Evolutionary conservation across 1,140 invertebrate species (phyloP).

Genomic region (Mycetomoellerius zeteki): DNA sequence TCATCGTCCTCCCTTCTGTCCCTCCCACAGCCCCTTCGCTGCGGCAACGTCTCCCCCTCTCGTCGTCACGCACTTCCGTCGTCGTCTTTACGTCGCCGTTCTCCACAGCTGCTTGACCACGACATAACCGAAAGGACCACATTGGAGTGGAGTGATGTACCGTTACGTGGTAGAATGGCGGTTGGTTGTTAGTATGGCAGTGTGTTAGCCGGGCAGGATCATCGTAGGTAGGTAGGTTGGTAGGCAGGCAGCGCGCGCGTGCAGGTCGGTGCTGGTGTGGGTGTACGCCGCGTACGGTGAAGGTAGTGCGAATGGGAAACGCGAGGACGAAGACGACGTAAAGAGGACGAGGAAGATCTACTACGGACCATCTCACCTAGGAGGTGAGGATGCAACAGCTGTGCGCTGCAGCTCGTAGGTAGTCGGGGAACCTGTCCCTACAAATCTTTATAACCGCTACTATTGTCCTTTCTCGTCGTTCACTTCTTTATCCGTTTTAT

Average conservation of each 20-base stretch:
- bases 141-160: constrained; percentile 77
- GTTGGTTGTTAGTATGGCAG: constrained; percentile 81
- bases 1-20: neutral
- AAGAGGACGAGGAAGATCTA: constrained; percentile 69
- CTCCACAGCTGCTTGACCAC: constrained; percentile 35
- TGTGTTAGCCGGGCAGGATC: constrained; percentile 82
- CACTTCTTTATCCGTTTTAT: constrained; percentile 18
- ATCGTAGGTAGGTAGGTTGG: constrained; percentile 76
- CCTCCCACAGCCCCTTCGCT: neutral
- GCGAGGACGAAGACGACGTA: constrained; percentile 47
- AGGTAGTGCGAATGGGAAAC: constrained; percentile 53
- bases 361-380: constrained; percentile 50
- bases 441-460: constrained; percentile 78
- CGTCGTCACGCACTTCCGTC: constrained; percentile 18
- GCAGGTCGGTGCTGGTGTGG: constrained; percentile 63
- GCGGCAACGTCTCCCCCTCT: constrained; percentile 10
- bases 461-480: neutral
- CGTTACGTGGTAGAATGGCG: constrained; percentile 80
- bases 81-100: constrained; percentile 64
- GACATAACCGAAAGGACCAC: constrained; percentile 68
- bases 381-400: constrained; percentile 71
- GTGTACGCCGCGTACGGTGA: constrained; percentile 55
- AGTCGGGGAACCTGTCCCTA: constrained; percentile 78
- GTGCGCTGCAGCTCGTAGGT: constrained; percentile 66
- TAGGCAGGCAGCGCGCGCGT: constrained; percentile 41